Evolutionary conservation across 1,140 invertebrate genomes (phyloP), one percentile per base, ranked within the genome.

Genomic region (Leptopilina clavipes): DNA sequence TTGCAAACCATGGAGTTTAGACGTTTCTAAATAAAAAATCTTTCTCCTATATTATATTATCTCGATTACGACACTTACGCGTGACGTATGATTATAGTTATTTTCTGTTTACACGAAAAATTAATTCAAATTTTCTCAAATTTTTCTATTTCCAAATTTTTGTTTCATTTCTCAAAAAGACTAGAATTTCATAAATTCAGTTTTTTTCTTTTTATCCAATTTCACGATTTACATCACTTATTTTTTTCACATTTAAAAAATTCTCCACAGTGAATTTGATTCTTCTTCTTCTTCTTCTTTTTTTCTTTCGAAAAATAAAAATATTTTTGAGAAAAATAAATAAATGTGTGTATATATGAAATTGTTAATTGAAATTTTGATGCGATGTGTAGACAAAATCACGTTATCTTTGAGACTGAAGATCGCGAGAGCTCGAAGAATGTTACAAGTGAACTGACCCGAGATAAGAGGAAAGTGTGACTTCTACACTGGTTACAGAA

Each of bases 371-470:
- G 5, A 40, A 40, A 40, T 40, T 40, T 65, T n/a, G 59, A 31
- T 14, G 22, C 22, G 25, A n/a, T 31, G 59, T 17, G 56, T 10
- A 65, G 11, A 31, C 9, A 22, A 19, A 31, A 65, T 65, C 59
- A 22, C 59, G 59, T 65, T 65, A 65, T 65, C 59, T 65, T 65
- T 22, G 12, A 31, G 22, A 65, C 59, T 65, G 59, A 65, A 31
- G 56, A 65, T 65, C 56, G 11, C 19, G 59, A n/a, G 59, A 14
- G 59, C 25, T 65, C 22, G 19, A 31, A 65, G 25, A 25, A 65
- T 31, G 71, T 56, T 83, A 74, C 72, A 76, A 81, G 79, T 78
- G 72, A 83, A 86, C 85, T 86, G 84, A 85, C 81, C 84, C 77
- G 81, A 87, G 85, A 84, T 86, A 86, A 80, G 80, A 56, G 19